These are phyloP conservation scores for Ormia ochracea DNA, from an alignment of 2,888 invertebrate species.

Conservation along the genomic window DNA sequence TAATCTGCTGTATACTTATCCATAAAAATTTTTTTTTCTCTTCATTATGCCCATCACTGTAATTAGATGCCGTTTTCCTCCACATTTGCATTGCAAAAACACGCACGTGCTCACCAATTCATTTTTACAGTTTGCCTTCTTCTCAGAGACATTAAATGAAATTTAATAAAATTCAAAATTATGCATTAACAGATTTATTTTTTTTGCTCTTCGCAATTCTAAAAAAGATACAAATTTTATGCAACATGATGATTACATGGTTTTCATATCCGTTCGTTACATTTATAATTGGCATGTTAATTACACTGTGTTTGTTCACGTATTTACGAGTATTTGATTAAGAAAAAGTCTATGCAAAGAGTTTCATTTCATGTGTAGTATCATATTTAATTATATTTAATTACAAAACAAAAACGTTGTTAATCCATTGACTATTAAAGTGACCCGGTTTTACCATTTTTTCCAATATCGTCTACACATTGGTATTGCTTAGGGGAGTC, in stretches of 20 bases:
- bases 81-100: too few relatives aligned
- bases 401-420: neutral
- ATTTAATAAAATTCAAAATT: too few relatives aligned
- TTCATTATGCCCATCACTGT: too few relatives aligned
- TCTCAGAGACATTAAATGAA: too few relatives aligned
- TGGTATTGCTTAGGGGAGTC: neutral
- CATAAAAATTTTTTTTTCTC: too few relatives aligned
- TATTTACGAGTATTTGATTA: neutral
- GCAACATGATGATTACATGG: neutral
- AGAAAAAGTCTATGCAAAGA: neutral
- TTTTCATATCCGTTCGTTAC: neutral
- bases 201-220: too few relatives aligned
- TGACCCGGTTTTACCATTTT: neutral
- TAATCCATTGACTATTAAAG: neutral
- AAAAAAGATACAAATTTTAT: too few relatives aligned
- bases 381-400: constrained; percentile 4
- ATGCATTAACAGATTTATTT: too few relatives aligned
- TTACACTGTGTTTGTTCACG: neutral
- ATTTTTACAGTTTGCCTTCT: too few relatives aligned
- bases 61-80: too few relatives aligned
- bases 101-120: too few relatives aligned
- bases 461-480: neutral
- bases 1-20: too few relatives aligned
- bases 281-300: constrained; percentile 16
- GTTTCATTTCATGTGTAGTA: neutral